Evolutionary conservation across 2,113 vertebrate genomes (phyloP).

Genomic region (Tenebrosternarchus preto): DNA sequence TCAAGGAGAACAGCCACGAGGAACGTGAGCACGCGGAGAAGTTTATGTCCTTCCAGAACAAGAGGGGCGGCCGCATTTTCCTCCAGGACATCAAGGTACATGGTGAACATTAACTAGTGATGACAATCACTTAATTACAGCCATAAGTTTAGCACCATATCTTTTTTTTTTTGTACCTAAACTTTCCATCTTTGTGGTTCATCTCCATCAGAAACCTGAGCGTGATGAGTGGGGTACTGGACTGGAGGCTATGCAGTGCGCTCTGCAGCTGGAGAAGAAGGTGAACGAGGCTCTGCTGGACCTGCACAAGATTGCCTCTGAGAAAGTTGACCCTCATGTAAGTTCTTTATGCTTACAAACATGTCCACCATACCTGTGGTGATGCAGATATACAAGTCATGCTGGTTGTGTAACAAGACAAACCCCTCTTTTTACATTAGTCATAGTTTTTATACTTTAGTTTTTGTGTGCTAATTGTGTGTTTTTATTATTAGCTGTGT

Average conservation of each 20-base stretch:
- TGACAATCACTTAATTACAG: not conserved
- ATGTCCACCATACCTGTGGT: not conserved
- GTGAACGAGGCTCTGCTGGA: conserved; percentile 84
- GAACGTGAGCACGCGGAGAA: conserved; percentile 78
- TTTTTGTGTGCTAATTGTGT: not conserved
- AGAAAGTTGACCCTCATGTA: conserved; percentile 76
- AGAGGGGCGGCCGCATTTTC: conserved; percentile 77
- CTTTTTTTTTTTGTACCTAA: not conserved
- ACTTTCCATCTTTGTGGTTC: too few relatives aligned
- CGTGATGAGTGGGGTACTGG: conserved; percentile 78
- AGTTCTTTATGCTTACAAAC: conserved; percentile 51
- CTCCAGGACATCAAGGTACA: conserved; percentile 80
- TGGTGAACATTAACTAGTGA: not conserved
- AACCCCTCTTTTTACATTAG: not conserved
- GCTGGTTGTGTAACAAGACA: not conserved
- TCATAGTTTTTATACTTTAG: too few relatives aligned
- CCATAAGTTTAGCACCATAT: not conserved
- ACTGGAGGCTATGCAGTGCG: conserved; percentile 77
- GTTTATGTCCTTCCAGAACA: conserved; percentile 80
- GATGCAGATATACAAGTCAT: not conserved
- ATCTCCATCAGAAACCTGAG: conserved; percentile 68
- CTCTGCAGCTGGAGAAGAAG: conserved; percentile 80
- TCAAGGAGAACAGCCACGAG: conserved; percentile 78
- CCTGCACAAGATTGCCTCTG: conserved; percentile 74
- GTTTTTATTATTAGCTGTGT: conserved; percentile 60